phyloP scores from a whole-genome alignment of 2,797 vertebrate species.

The Garrulus glandarius region DNA sequence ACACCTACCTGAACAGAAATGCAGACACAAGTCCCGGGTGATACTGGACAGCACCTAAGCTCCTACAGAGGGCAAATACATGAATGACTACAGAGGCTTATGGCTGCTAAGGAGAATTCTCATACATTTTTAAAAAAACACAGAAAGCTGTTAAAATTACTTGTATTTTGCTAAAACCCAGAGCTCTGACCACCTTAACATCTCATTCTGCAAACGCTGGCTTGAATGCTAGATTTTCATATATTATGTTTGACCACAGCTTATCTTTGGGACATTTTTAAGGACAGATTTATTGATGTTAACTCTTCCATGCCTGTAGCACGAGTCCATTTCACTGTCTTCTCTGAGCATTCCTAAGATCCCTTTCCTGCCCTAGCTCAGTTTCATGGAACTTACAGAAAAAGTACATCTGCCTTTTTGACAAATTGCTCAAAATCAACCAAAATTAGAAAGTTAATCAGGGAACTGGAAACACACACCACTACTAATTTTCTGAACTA shows the following conservation, averaged over 20 bases:
- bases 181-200: background rate
- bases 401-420: background rate
- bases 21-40: background rate
- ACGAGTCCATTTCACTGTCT: rapidly evolving
- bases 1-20: background rate
- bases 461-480: background rate
- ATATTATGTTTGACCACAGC: background rate
- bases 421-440: background rate
- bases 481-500: background rate
- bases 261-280: background rate
- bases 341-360: background rate
- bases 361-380: background rate
- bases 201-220: background rate
- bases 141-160: background rate
- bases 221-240: background rate
- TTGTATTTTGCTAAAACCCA: background rate
- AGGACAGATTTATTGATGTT: background rate
- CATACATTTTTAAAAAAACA: background rate
- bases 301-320: background rate
- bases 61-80: background rate
- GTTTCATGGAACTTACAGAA: background rate
- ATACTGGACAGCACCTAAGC: background rate
- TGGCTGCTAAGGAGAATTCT: background rate
- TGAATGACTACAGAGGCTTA: background rate
- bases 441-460: background rate